These are phyloP conservation scores for Melanotaenia pygmaea DNA, from an alignment of 2,797 vertebrate genomes.

Conservation along the genomic window DNA sequence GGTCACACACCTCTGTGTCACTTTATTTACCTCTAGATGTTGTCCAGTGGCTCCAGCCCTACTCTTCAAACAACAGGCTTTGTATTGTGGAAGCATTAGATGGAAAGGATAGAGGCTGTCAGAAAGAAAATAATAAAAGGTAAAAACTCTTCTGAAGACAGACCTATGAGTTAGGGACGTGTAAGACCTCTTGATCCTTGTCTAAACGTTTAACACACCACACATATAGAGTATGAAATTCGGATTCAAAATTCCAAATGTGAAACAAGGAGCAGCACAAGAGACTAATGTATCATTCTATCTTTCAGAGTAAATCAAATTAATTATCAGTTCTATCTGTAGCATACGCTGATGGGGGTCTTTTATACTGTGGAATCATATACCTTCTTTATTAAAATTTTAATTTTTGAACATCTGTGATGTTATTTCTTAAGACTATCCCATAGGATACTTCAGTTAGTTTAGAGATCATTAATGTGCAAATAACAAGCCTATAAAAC, in stretches of 20 bases:
- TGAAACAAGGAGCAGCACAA: no score
- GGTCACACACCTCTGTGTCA: conserved; percentile 52
- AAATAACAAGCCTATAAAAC: no score
- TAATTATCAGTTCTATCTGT: no score
- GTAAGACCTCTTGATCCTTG: conserved; percentile 20
- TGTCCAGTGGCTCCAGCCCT: conserved; percentile 48
- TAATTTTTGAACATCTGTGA: no score
- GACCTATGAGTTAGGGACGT: conserved; percentile 21
- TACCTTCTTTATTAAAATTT: no score
- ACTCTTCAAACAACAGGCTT: conserved; percentile 39
- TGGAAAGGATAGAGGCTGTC: conserved; percentile 30
- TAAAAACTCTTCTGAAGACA: conserved; percentile 38
- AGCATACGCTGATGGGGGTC: no score
- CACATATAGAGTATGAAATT: background rate
- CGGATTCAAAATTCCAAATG: background rate
- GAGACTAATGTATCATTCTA: no score
- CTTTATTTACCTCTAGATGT: conserved; percentile 48
- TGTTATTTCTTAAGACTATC: no score
- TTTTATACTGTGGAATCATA: no score
- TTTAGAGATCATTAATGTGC: no score
- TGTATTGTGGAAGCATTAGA: conserved; percentile 39
- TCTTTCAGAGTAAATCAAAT: no score
- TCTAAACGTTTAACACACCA: background rate
- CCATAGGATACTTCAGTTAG: no score
- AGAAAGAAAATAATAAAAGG: conserved; percentile 31